A percentile compares a stretch with the other conserved stretches of the same genome.
phyloP scores from a whole-genome alignment of 2,888 invertebrate species.

The Brachycybe producta region DNA sequence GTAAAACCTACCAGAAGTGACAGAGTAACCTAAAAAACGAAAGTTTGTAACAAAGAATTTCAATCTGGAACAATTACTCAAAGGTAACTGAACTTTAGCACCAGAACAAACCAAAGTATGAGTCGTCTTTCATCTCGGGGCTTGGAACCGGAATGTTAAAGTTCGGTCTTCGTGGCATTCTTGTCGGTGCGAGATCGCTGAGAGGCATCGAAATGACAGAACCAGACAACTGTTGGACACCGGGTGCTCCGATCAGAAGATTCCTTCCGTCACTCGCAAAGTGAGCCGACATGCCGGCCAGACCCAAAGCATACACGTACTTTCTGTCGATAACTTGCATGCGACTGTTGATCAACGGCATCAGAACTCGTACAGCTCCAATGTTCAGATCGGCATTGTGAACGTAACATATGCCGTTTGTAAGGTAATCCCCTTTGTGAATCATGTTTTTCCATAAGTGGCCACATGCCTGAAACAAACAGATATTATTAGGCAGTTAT shows the following conservation, averaged over 20 bases:
- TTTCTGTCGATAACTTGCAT: conserved; percentile 11
- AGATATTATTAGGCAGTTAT: not conserved
- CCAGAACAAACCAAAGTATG: conserved; percentile 37
- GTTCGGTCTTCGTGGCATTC: conserved; percentile 1
- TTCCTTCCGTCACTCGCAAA: conserved; percentile 5
- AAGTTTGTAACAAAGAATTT: not conserved
- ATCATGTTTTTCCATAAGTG: conserved; percentile 33
- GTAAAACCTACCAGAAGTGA: conserved; percentile 30
- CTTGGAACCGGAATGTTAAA: conserved; percentile 9
- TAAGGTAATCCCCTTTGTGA: conserved; percentile 24
- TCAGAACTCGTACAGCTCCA: not conserved
- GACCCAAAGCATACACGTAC: conserved; percentile 15
- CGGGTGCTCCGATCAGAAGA: conserved; percentile 38
- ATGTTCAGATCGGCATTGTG: conserved; percentile 6
- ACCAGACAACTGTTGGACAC: conserved; percentile 27
- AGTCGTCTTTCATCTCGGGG: conserved; percentile 9
- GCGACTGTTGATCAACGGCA: conserved; percentile 1
- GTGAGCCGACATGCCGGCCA: conserved; percentile 16
- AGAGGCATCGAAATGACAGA: conserved; percentile 3
- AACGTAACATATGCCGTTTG: conserved; percentile 33
- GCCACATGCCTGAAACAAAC: conserved; percentile 37
- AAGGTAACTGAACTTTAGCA: conserved; percentile 28
- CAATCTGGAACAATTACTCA: not conserved
- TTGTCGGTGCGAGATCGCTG: not conserved
- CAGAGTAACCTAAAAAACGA: conserved; percentile 29